Evolutionary conservation across 2,113 vertebrate genomes (phyloP), one percentile per base, ranked within the genome.

Genomic region (Porphyrio hochstetteri): DNA sequence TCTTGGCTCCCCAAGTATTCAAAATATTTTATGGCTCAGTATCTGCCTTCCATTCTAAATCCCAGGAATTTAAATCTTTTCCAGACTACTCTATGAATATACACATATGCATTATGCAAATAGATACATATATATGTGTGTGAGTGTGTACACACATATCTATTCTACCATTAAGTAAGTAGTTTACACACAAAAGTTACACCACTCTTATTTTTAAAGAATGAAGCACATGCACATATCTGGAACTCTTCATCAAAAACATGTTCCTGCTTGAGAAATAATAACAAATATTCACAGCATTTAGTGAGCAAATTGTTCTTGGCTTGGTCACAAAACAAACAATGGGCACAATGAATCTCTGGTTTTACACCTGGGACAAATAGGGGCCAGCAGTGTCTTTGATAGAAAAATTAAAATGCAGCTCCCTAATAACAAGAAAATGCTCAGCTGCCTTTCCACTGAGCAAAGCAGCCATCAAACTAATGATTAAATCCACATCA

Each of bases 401-500:
- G 78, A 86, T 16, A 82, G 69, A 88, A 87, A 88, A 97, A 95
- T 93, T 57, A 96, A 94, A 96, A 88, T 87, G 80, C 83, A 79
- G 72, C 83, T 92, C 53, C 67, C 83, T 93, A 91, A 90, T 88
- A 95, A 96, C 1, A 7, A 61, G 50, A 81, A 93, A 96, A 91
- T 85, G 77, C 67, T 86, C 83, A 69, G 59, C 72, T 59, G 53
- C 28, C 83, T 94, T 88, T 92, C 80, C 69, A 87, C 61, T 64
- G 88, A 96, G 90, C 80, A 95, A 93, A 92, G 78, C 40, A 93
- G 50, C 68, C 82, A 96, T 92, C 90, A 96, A 96, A 94, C 48
- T 96, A 93, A 93, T 88, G 90, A 95, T 81, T 88, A 95, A 96
- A 89, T 92, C 70, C 89, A 92, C 69, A 88, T 95, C 86, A 94